Evolutionary conservation across 35 echinoderm and acorn worm species (phyloP), one percentile per base, ranked within the genome.

Genomic region (Heliocidaris tuberculata): DNA sequence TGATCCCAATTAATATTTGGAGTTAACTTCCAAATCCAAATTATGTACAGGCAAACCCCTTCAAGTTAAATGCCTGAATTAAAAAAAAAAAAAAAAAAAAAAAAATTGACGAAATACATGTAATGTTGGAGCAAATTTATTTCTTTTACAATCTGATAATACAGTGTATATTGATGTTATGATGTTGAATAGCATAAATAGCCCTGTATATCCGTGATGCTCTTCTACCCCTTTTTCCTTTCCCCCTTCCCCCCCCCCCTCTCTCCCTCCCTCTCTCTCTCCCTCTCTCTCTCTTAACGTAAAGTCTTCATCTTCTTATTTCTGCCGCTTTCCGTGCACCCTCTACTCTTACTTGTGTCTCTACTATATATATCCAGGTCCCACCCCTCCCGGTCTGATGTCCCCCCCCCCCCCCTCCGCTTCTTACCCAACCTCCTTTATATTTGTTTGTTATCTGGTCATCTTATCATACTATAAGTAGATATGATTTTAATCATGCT

Each of bases 11-110:
- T 78, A 78, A 78, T 78, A 56, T 78, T 78, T 78, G 21, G 65
- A 78, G 65, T 21, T 78, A n/a, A 78, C 65, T 78, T n/a, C 65
- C 65, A 78, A 78, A 78, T 78, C 27, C 65, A 78, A 78, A 78
- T 78, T 21, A 29, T 0, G 65, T 19, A 78, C 0, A 3, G 12
- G 50, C 0, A 52, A 2, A 70, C 60, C 60, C 24, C 12, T 42
- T 42, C n/a, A n/a, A n/a, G n/a, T n/a, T 65, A 21, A 17, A 21
- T 17, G 60, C 21, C 65, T 78, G 65, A 78, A 78, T 24, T n/a
- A n/a, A n/a, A n/a, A n/a, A n/a, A n/a, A n/a, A n/a, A n/a, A n/a
- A n/a, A n/a, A n/a, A n/a, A n/a, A n/a, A n/a, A n/a, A n/a, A n/a
- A n/a, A n/a, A n/a, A n/a, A n/a, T n/a, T n/a, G 35, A 42, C 35